These are phyloP conservation scores for Spodoptera littoralis DNA, from an alignment of 2,888 invertebrate genomes.

Conservation along the genomic window DNA sequence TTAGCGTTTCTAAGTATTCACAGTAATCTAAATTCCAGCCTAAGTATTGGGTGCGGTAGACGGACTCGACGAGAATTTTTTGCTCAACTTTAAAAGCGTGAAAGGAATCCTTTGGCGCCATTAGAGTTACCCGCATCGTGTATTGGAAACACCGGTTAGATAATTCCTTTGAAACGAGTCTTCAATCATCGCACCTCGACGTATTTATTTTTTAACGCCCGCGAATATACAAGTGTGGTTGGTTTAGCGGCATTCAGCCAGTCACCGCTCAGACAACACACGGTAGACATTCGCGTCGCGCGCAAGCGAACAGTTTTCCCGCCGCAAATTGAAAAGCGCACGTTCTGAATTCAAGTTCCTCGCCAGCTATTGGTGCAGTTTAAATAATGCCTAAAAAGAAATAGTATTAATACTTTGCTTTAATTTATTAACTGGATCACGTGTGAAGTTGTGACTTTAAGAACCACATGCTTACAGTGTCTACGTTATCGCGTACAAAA, in stretches of 20 bases:
- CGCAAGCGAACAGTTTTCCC: conserved; percentile 74
- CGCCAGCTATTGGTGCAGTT: conserved; percentile 54
- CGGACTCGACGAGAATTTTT: conserved; percentile 35
- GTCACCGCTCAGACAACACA: conserved; percentile 82
- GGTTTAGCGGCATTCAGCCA: conserved; percentile 79
- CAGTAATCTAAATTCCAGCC: conserved; percentile 42
- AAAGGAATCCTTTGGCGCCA: conserved; percentile 47
- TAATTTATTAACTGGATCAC: conserved; percentile 62
- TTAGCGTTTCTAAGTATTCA: conserved; percentile 36
- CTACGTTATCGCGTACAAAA: conserved; percentile 69
- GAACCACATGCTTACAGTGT: conserved; percentile 71
- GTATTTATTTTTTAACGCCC: conserved; percentile 84
- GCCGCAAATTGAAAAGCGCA: conserved; percentile 76
- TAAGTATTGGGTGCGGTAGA: conserved; percentile 27
- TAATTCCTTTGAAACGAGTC: conserved; percentile 79
- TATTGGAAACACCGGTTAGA: conserved; percentile 69
- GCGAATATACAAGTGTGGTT: conserved; percentile 82
- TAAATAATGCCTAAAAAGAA: conserved; percentile 87
- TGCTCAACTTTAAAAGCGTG: conserved; percentile 37
- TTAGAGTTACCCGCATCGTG: conserved; percentile 40
- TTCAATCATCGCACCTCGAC: conserved; percentile 81
- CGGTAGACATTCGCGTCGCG: conserved; percentile 76
- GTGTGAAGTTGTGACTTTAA: conserved; percentile 77
- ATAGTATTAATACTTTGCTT: conserved; percentile 59
- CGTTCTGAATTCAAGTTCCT: conserved; percentile 66